phyloP scores from a whole-genome alignment of 64 coral and sea anemone species.

The Acropora yongei region DNA sequence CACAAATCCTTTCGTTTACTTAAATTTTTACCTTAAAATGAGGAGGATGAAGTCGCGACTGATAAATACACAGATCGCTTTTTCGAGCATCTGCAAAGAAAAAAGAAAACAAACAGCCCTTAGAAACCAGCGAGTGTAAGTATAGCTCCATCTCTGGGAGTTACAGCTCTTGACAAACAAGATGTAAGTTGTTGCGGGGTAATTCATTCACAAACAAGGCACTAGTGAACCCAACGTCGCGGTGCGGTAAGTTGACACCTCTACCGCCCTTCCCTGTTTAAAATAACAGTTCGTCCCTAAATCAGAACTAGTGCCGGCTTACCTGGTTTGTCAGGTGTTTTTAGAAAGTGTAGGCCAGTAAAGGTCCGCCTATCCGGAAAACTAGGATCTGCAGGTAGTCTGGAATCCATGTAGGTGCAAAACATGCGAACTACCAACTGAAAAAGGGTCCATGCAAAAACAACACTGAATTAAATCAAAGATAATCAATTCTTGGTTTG shows the following conservation, averaged over 20 bases:
- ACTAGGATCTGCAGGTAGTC: slow-evolving; percentile 87
- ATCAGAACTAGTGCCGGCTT: neutral
- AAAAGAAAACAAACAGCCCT: neutral
- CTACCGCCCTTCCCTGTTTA: no score
- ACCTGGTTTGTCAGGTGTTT: slow-evolving; percentile 98
- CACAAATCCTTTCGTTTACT: no score
- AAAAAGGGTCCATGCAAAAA: neutral
- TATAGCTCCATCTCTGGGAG: no score
- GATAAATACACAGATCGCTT: slow-evolving; percentile 91
- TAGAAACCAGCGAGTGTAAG: no score
- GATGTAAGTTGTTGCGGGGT: no score
- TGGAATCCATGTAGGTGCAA: slow-evolving; percentile 98
- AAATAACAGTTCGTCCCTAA: neutral
- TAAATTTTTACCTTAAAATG: slow-evolving; percentile 74
- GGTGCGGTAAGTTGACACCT: no score
- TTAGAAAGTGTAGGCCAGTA: slow-evolving; percentile 92
- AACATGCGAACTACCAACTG: slow-evolving; percentile 93
- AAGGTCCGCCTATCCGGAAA: slow-evolving; percentile 97
- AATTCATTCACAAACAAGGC: no score
- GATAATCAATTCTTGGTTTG: no score
- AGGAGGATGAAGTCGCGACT: slow-evolving; percentile 82
- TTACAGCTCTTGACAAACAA: no score
- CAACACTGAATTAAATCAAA: no score
- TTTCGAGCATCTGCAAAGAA: slow-evolving; percentile 75
- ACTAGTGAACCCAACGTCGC: no score